Evolutionary conservation across 2,888 invertebrate species (phyloP).

Genomic region (Pandemis corylana): DNA sequence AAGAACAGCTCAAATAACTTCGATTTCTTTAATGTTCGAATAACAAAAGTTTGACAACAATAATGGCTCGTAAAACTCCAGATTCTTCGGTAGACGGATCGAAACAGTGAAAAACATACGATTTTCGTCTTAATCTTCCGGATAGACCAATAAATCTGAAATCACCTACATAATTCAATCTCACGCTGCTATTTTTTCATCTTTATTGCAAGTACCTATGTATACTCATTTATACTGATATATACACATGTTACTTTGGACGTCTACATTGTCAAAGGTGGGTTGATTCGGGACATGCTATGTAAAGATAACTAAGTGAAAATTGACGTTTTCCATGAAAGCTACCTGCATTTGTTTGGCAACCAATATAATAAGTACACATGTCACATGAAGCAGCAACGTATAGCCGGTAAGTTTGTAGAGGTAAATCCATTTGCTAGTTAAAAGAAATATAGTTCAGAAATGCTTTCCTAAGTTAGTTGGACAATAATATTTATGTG

Average conservation of each 20-base stretch:
- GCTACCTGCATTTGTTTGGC: slow-evolving; percentile 5
- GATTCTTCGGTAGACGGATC: slow-evolving; percentile 3
- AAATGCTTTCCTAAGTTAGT: not conserved
- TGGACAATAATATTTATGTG: not conserved
- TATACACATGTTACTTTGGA: not conserved
- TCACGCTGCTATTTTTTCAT: slow-evolving; percentile 15
- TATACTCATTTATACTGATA: not conserved
- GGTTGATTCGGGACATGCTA: not conserved
- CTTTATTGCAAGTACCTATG: slow-evolving; percentile 7
- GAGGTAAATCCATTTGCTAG: slow-evolving; percentile 7
- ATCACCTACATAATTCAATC: slow-evolving; percentile 30
- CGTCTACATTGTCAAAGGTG: not conserved
- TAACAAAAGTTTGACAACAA: slow-evolving; percentile 31
- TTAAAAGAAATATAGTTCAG: not conserved
- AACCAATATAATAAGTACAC: not conserved
- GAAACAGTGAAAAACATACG: slow-evolving; percentile 17
- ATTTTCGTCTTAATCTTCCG: slow-evolving; percentile 29
- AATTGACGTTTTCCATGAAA: slow-evolving; percentile 9
- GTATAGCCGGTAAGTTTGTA: slow-evolving; percentile 4
- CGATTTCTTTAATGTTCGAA: slow-evolving; percentile 8
- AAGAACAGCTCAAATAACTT: slow-evolving; percentile 13
- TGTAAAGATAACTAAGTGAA: not conserved
- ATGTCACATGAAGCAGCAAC: not conserved
- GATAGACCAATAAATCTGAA: slow-evolving; percentile 29
- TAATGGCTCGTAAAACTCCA: slow-evolving; percentile 29